Evolutionary conservation across 2,888 invertebrate genomes (phyloP), one percentile per base, ranked within the genome.

Genomic region (Erannis defoliaria): DNA sequence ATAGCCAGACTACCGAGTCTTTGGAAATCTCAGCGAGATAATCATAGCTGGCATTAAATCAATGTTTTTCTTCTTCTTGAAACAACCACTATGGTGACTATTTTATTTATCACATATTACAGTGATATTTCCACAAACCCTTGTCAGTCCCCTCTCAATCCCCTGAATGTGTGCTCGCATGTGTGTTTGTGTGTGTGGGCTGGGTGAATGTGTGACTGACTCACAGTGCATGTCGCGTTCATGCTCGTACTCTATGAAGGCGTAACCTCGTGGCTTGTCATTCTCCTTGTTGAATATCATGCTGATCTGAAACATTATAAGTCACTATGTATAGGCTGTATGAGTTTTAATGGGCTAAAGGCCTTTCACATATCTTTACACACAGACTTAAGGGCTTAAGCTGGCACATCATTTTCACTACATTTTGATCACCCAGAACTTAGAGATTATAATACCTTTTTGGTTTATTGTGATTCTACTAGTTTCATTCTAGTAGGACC

Each of bases 221-320:
- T 97, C 95, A 99, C 99, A 98, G 93, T 99, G 99, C 99, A 99
- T 99, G 92, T 99, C 99, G 67, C 99, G 94, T 90, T 99, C 99
- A 89, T 99, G 98, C 89, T 99, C 99, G 93, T 99, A 99, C 90
- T 99, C 99, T 80, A 99, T 99, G 95, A 99, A 99, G 45, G 99
- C 99, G 93, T 99, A 99, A 67, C 99, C 99, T 73, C 99, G 95
- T 9, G 99, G 99, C 93, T 99, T 99, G 75, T 96, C 97, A 82
- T 95, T 96, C 68, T 96, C 95, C 71, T 96, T 96, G 90, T 98
- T 98, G 83, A 96, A 97, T 69, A 97, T 96, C 86, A 99, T 94
- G 72, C 96, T 95, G 82, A 99, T 99, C 97, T 98, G 92, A 37
- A 12, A 18, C 26, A 37, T 45, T 45, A 45, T 5, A 43, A 42